A percentile compares a stretch with the other conserved stretches of the same genome.
Conservation (phyloP, 2,797 vertebrate genomes). For the Decapterus maruadsi region DNA sequence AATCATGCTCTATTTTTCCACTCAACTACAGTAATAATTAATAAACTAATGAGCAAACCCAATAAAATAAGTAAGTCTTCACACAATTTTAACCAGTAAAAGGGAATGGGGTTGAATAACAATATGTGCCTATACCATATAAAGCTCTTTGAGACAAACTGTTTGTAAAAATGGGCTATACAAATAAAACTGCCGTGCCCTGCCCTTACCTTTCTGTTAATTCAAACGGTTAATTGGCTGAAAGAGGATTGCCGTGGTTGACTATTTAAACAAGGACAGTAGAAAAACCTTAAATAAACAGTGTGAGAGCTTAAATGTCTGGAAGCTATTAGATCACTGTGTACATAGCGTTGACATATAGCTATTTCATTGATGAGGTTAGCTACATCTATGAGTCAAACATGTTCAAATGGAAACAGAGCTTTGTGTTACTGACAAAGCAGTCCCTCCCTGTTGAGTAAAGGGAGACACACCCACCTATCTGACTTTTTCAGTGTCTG, state of each 20-base stretch:
- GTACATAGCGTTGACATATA: background rate
- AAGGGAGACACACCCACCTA: background rate
- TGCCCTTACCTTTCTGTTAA: background rate
- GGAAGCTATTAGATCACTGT: background rate
- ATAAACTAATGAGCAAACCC: background rate
- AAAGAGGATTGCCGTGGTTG: background rate
- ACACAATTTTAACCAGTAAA: background rate
- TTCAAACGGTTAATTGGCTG: background rate
- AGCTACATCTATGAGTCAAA: background rate
- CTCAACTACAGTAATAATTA: background rate
- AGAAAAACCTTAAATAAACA: slow-evolving; percentile 10
- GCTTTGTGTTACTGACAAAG: background rate
- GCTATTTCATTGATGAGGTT: background rate
- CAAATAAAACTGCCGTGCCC: too few species aligned
- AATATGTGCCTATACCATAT: background rate
- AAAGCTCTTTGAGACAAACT: too few species aligned
- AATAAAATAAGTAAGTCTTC: background rate
- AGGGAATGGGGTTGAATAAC: background rate
- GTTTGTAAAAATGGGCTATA: too few species aligned
- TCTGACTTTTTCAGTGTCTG: too few species aligned
- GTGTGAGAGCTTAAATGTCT: background rate
- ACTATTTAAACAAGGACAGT: background rate
- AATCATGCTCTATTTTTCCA: too few species aligned
- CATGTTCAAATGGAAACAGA: background rate
- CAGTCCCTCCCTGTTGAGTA: background rate